phyloP scores from a whole-genome alignment of 2,888 invertebrate genomes.

The Nomada hirtipes region DNA sequence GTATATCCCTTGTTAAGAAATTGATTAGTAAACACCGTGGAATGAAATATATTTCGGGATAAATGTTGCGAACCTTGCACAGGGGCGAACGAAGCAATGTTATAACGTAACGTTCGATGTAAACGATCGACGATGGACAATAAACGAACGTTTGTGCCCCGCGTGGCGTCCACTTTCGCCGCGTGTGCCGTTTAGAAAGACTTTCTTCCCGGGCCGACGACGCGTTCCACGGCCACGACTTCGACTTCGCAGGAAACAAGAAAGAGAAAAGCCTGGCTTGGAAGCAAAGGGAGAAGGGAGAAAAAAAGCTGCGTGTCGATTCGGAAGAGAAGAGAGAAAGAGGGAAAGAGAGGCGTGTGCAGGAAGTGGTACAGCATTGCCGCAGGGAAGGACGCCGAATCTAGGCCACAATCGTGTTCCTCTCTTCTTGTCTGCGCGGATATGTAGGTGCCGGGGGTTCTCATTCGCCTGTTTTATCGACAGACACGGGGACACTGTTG shows the following conservation, averaged over 20 bases:
- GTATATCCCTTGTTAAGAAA: too few relatives aligned
- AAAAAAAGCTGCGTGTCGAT: constrained; percentile 18
- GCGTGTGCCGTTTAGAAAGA: constrained; percentile 73
- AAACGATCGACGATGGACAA: neutral
- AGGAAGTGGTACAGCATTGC: constrained; percentile 82
- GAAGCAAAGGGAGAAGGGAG: constrained; percentile 6
- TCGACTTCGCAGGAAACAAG: constrained; percentile 9
- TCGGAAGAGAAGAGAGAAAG: constrained; percentile 24
- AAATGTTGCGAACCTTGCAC: too few relatives aligned
- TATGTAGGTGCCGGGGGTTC: constrained; percentile 32
- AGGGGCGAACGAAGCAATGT: too few relatives aligned
- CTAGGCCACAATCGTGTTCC: constrained; percentile 77
- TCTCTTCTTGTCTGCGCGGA: constrained; percentile 35
- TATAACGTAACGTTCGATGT: neutral
- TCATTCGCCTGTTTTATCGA: neutral
- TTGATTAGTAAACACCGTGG: too few relatives aligned
- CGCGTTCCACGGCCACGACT: constrained; percentile 60
- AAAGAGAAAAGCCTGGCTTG: constrained; percentile 33
- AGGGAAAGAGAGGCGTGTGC: constrained; percentile 54
- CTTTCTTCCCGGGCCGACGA: constrained; percentile 76
- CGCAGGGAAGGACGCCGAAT: constrained; percentile 83
- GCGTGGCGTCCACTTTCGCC: constrained; percentile 75
- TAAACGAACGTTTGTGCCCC: constrained; percentile 42
- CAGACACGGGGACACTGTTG: neutral
- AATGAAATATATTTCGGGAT: too few relatives aligned